Evolutionary conservation across 2,797 vertebrate species (phyloP), one percentile per base, ranked within the genome.

Genomic region (Poeciliopsis turneri): DNA sequence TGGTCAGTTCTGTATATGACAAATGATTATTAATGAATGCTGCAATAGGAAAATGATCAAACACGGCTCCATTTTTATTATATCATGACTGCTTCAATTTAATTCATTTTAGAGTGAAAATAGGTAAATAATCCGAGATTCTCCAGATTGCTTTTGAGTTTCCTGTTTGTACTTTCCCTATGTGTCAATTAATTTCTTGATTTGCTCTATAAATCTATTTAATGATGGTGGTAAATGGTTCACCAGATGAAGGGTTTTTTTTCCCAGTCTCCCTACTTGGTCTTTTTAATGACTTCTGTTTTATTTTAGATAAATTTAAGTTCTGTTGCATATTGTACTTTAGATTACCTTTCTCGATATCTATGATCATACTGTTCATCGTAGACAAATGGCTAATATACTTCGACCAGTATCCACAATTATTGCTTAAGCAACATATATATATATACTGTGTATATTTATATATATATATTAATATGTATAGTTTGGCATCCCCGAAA

Each of bases 401-500:
- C 12, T 28, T 59, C 16, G n/a, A 57, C 23, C 12, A 57, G 7
- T 25, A 55, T 25, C 23, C 23, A 55, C 23, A 25, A 3, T 23
- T 25, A 25, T 53, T 25, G 3, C 20, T 53, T 25, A 3, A n/a
- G 23, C 25, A n/a, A 8, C 7, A 39, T 1, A 43, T 10, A 1
- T 1, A 8, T 0, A 47, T 20, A 49, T 20, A n/a, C n/a, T 30
- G 30, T 30, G 30, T 30, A 84, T 79, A 81, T 78, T 80, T 72
- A 84, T 39, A 6, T 7, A 39, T 6, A 41, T 41, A 1, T 8
- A 1, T 2, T 18, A 6, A 49, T 74, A 85, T 79, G 82, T 78
- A 81, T 73, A 84, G 79, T 88, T 88, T 89, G 78, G 80, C 82
- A 75, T 36, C 53, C 71, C 68, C 39, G 25, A 82, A 86, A 77